Evolutionary conservation across 1,140 invertebrate species (phyloP), one percentile per base, ranked within the genome.

Genomic region (Hypothenemus hampei): DNA sequence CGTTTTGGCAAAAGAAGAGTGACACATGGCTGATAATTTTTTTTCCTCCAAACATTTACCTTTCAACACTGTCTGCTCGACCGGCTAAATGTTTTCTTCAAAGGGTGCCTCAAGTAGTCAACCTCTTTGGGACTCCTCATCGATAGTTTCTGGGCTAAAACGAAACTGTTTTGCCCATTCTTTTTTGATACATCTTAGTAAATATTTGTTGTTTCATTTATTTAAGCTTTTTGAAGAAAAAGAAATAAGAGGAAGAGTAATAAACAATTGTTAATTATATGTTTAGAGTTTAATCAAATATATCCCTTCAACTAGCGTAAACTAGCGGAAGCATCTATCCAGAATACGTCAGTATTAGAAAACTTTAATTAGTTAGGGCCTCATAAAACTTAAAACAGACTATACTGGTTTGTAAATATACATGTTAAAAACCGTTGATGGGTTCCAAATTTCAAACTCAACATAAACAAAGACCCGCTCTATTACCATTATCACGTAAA

Each of bases 391-490:
- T 59, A 62, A 64, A 64, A 64, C 60, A 62, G 60, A 62, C 62
- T 62, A 63, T 65, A 63, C 62, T 61, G 63, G 63, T 62, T 60
- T 63, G 56, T 59, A 63, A 62, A 65, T 65, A 65, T 62, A 65
- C 60, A 60, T 46, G 56, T 64, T 60, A 60, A 56, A 60, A 63
- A 62, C 60, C 63, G 65, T 61, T 67, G 65, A 67, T 67, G 65
- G 65, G 61, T 64, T 58, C 65, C 65, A 67, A 67, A 65, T 67
- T 66, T 67, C 58, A 61, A 55, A 46, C 49, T 46, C 31, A 67
- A 65, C 45, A 60, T 67, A 67, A 67, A 67, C 65, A 67, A 54
- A 60, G 58, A 61, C 54, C n/a, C 46, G 58, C 56, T 63, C 53
- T 65, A 67, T 64, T 56, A 56, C 53, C 37, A 48, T 56, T 56